Evolutionary conservation across 2,888 invertebrate species (phyloP), one percentile per base, ranked within the genome.

Genomic region (Elgonia sp.): DNA sequence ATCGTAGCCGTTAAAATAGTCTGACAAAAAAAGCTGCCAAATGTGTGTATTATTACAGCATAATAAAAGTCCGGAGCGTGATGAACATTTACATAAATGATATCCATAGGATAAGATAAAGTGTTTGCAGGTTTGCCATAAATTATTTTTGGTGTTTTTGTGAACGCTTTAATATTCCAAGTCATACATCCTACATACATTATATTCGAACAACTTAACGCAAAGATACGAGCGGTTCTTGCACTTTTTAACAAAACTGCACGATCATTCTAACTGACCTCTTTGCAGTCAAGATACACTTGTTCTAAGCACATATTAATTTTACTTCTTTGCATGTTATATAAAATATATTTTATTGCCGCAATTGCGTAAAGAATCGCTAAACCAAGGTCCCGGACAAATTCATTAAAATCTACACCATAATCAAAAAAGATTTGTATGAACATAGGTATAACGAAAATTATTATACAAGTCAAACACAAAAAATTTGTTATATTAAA

Each of bases 131-230:
- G 29, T n/a, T 37, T 18, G 37, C 57, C 42, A n/a, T 69, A 20
- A 8, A 57, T 29, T n/a, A 79, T 20, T 57, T 57, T 46, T 29
- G 69, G 60, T 0, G n/a, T 7, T 20, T 57, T 42, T 9, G 46
- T 10, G 0, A 67, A 21, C 6, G 79, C 10, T 69, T 57, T 69
- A 12, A 73, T 5, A 60, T 82, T 72, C 72, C 63, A 82, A 0
- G 40, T 60, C 0, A 82, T 5, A 73, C 82, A 82, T 0, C 75
- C 81, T 3, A 65, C 3, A 29, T 75, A 81, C 75, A 76, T 73
- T 9, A 73, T 73, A 57, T 21, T 46, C 14, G 73, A 14, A 10
- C 65, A 55, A 20, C 40, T 67, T 16, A 63, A 7, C 0, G 62
- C 65, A 60, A 84, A 73, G 16, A 65, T 20, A 4, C 80, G 69